Evolutionary conservation across 2,797 vertebrate genomes (phyloP), one percentile per base, ranked within the genome.

Genomic region (Smutsia gigantea): DNA sequence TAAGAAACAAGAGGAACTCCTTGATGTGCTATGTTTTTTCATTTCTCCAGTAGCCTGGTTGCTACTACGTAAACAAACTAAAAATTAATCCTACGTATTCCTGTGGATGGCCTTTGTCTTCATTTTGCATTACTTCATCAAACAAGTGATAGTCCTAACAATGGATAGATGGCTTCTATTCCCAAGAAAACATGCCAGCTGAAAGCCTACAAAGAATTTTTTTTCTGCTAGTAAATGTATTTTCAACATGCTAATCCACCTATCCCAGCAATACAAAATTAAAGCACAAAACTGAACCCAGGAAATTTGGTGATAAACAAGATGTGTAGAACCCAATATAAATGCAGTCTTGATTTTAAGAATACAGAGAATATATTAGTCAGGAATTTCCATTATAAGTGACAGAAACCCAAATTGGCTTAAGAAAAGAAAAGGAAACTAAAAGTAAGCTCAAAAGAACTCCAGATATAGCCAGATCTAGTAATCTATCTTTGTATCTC

Each of bases 391-490:
- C 31, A 85, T 86, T 66, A 14, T 34, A 91, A 69, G 85, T 87
- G 49, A 83, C 6, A 25, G 14, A 85, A 90, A 87, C 18, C 27
- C 63, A 90, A 49, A 57, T 1, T 74, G 39, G 11, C 39, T 90
- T 86, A 86, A 89, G 53, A 85, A 51, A 90, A 87, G 29, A 90
- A 94, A 84, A 75, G 14, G 63, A 93, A 91, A 69, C 19, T 72
- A 78, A 68, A 49, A 74, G 19, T 55, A 85, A 94, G 71, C 63
- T n/a, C 31, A 59, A 89, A 13, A 71, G 31, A 53, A 79, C 19
- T 71, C 88, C 4, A 81, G 37, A 31, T 51, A 55, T 25, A 96
- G 25, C 25, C 75, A 64, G 34, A 53, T 79, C 31, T n/a, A 84
- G 55, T 27, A 79, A 71, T 82, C 21, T 42, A 10, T 64, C 61